phyloP scores from a whole-genome alignment of 2,888 invertebrate genomes.

The Heteropelma amictum region DNA sequence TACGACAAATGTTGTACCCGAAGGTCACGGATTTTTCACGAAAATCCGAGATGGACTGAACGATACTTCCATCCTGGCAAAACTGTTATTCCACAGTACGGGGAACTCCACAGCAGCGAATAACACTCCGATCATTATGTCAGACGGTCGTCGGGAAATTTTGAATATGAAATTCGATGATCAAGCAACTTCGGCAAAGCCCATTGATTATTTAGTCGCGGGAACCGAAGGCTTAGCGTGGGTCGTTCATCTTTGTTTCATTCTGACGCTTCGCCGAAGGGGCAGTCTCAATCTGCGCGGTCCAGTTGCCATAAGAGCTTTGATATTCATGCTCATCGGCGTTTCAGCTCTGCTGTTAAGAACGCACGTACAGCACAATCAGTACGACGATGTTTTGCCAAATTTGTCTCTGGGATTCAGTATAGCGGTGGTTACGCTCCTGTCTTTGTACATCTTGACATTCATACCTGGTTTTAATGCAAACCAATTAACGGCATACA shows the following conservation, averaged over 20 bases:
- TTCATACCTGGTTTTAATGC: constrained; percentile 81
- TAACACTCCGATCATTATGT: not conserved
- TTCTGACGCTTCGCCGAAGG: constrained; percentile 83
- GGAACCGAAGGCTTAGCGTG: constrained; percentile 87
- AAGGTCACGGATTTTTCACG: constrained; percentile 49
- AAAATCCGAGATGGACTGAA: constrained; percentile 59
- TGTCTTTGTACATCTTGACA: constrained; percentile 85
- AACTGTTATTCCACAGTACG: constrained; percentile 65
- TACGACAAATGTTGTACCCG: not conserved
- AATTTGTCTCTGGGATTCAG: constrained; percentile 81
- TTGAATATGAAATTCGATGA: constrained; percentile 67
- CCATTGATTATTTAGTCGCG: constrained; percentile 85
- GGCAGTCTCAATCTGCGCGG: constrained; percentile 86
- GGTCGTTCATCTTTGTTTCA: constrained; percentile 89
- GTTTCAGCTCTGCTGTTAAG: constrained; percentile 81
- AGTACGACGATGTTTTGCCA: constrained; percentile 69
- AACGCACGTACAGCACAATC: constrained; percentile 79
- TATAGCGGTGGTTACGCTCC: constrained; percentile 82
- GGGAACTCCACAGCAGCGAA: constrained; percentile 3
- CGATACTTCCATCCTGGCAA: constrained; percentile 57
- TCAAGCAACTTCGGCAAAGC: constrained; percentile 78
- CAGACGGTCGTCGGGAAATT: not conserved
- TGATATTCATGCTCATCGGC: constrained; percentile 83
- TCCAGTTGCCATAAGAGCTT: constrained; percentile 83
- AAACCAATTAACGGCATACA: constrained; percentile 78